Conservation (phyloP, 2,113 vertebrate genomes). For the Thinocorus orbignyianus region DNA sequence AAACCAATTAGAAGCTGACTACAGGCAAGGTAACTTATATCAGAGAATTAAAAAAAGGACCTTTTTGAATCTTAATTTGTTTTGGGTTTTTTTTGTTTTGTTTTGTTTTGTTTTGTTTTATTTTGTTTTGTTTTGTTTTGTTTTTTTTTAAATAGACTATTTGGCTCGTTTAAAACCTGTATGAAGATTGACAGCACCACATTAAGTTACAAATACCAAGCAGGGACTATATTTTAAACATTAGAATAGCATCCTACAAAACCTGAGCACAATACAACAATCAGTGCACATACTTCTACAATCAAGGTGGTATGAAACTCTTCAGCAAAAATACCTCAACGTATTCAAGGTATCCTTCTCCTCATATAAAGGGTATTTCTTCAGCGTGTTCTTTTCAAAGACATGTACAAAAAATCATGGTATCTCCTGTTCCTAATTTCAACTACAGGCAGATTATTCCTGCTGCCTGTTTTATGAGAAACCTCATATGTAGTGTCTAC, state of each 20-base stretch:
- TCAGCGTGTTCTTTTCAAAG: neutral
- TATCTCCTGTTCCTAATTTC: neutral
- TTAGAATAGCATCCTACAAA: neutral
- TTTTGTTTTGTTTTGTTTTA: too few species aligned
- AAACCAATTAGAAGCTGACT: neutral
- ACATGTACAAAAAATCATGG: fast-evolving
- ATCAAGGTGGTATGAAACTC: neutral
- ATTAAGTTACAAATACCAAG: neutral
- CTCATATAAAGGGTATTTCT: neutral
- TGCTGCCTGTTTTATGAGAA: neutral
- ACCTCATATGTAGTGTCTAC: neutral
- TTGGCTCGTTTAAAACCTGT: neutral
- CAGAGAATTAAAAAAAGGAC: neutral
- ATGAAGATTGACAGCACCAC: neutral
- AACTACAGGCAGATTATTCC: neutral
- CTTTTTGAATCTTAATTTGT: neutral
- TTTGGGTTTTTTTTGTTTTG: neutral
- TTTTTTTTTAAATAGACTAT: neutral
- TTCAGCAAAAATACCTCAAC: neutral
- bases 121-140: too few species aligned
- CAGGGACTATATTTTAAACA: neutral
- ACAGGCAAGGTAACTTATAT: neutral
- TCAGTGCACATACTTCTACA: neutral
- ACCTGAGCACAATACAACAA: neutral
- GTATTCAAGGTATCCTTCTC: neutral